Evolutionary conservation across 2,113 vertebrate genomes (phyloP), one percentile per base, ranked within the genome.

Genomic region (Phalacrocorax pelagicus): DNA sequence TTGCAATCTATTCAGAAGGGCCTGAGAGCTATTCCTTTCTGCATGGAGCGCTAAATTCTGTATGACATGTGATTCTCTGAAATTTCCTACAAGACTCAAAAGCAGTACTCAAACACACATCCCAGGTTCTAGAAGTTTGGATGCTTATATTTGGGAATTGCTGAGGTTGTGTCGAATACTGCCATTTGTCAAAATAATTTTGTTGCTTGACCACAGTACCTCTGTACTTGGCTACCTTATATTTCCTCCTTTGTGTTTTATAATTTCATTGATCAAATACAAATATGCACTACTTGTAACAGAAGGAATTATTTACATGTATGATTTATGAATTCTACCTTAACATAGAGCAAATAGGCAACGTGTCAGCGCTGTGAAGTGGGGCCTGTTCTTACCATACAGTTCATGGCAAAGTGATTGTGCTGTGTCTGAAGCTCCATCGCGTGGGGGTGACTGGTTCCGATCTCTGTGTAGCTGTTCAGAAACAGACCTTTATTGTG

Each of bases 401-500:
- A 99, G 97, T 99, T 99, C 99, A 99, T 99, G 32, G 99, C 99
- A 75, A 99, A 99, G 97, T 99, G 99, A 98, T 99, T 99, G 98
- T 99, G 99, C 97, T 99, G 99, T 34, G 99, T 99, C 98, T 99
- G 99, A 91, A 99, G 99, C 93, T 99, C 99, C 91, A 99, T 98
- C 0, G 99, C 99, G 0, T 99, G 99, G 59, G 99, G 99, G 81
- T 99, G 99, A 97, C 99, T 99, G 94, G 99, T 98, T 80, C 99
- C 99, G 1, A 99, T 99, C 97, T 99, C 99, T 0, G 99, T 99
- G 97, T 99, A 99, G 95, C 98, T 99, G 95, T 99, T 99, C 96
- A 99, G 98, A 97, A 99, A 99, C 88, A 99, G 99, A 74, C 99
- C 99, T 97, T 99, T 99, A 98, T 99, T 99, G 98, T 99, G 99